Evolutionary conservation across 2,888 invertebrate species (phyloP), one percentile per base, ranked within the genome.

Genomic region (Tenthredo livida): DNA sequence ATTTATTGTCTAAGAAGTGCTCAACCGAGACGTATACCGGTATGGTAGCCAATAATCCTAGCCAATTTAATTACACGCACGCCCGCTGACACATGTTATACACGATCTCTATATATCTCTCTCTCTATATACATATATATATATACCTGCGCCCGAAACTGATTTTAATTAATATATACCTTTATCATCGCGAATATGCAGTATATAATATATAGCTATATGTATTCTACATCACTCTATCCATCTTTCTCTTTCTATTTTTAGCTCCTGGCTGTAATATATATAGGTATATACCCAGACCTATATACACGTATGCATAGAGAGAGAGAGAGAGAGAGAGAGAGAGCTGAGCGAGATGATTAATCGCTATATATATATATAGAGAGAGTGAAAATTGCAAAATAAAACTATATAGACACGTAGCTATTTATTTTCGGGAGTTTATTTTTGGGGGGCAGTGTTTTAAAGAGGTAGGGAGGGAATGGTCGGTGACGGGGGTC

Each of bases 11-110:
- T 77, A 10, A 10, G 72, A 77, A 73, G 72, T 77, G 54, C 77
- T 77, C 54, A 33, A 54, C 50, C 77, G 54, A 50, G 29, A 77
- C n/a, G 54, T 54, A 33, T 50, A 47, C 21, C 25, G 9, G 40
- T 54, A 29, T 37, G 9, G 29, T 33, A 54, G 77, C 77, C 77
- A 77, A 77, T 77, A 29, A 77, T 77, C 54, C 77, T 54, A 54
- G 50, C 77, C 77, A 77, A 77, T 77, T 77, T 77, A 77, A 77
- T 77, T 77, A 77, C 50, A 77, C 75, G 47, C 47, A 7, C 54
- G 17, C 33, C 5, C 61, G 25, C 61, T 25, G 25, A 54, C 61
- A 25, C 17, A 17, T 25, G 33, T 33, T 17, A 29, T 29, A 65
- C 65, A 10, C 12, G 58, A 47, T 47, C 10, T 29, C 29, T 29